Conservation (phyloP, 2,888 invertebrate species). For the Anoplius nigerrimus region DNA sequence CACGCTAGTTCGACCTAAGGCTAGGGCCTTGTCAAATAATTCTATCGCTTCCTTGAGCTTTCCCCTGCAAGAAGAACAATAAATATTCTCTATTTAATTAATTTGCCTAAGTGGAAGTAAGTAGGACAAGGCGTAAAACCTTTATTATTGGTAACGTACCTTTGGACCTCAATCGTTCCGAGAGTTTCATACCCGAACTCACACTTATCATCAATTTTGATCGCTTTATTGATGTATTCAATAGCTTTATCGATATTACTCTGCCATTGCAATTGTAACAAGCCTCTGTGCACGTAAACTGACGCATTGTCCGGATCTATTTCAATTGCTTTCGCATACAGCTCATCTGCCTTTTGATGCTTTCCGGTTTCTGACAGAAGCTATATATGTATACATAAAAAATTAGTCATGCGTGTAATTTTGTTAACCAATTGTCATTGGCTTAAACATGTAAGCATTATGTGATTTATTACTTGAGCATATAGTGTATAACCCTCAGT, state of each 20-base stretch:
- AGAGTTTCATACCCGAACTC: constrained; percentile 96
- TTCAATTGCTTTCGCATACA: constrained; percentile 87
- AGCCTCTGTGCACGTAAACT: constrained; percentile 90
- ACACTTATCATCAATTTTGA: constrained; percentile 93
- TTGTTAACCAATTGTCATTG: not conserved
- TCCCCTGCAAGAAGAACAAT: constrained; percentile 80
- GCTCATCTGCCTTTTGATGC: constrained; percentile 87
- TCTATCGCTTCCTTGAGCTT: constrained; percentile 88
- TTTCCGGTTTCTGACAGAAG: constrained; percentile 89
- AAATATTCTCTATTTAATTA: not conserved
- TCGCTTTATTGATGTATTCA: constrained; percentile 86
- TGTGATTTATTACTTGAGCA: constrained; percentile 82
- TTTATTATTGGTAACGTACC: constrained; percentile 53
- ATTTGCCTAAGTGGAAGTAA: too few relatives aligned
- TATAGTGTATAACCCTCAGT: constrained; percentile 91
- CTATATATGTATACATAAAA: constrained; percentile 64
- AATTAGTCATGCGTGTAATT: not conserved
- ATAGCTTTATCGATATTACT: constrained; percentile 88
- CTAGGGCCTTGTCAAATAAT: constrained; percentile 92
- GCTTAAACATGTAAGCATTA: not conserved
- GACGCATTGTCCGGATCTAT: constrained; percentile 91
- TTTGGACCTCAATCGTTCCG: constrained; percentile 95
- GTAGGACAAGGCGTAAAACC: not conserved
- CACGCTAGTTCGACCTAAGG: constrained; percentile 88
- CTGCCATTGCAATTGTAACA: constrained; percentile 89